Evolutionary conservation across 2,113 vertebrate species (phyloP).

Genomic region (Nerophis lumbriciformis): DNA sequence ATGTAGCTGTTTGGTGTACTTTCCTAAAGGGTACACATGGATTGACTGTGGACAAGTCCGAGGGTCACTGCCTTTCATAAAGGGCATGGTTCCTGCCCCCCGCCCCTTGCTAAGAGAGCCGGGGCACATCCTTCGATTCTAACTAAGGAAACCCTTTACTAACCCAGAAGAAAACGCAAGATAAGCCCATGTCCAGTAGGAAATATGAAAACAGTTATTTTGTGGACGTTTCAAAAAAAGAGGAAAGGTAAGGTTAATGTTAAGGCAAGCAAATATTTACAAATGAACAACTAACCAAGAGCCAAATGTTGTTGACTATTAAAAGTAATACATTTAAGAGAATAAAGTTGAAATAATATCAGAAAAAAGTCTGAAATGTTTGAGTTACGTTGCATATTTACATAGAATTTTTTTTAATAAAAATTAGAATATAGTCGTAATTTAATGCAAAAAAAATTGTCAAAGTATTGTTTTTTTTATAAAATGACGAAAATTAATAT

Average conservation of each 20-base stretch:
- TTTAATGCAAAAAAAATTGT: too few relatives aligned
- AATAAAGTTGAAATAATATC: neutral
- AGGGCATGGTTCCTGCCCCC: conserved; percentile 71
- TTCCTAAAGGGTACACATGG: conserved; percentile 16
- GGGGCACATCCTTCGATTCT: conserved; percentile 74
- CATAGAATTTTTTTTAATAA: too few relatives aligned
- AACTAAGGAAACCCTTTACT: conserved; percentile 51
- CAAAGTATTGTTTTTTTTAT: too few relatives aligned
- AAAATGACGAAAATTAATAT: too few relatives aligned
- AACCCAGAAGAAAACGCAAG: conserved; percentile 42
- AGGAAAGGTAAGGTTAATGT: conserved; percentile 19
- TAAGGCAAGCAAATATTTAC: conserved; percentile 19
- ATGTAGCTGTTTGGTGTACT: neutral
- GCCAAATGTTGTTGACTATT: neutral
- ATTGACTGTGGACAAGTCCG: conserved; percentile 43
- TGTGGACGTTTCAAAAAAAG: conserved; percentile 27
- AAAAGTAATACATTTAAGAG: neutral
- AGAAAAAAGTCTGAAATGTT: too few relatives aligned
- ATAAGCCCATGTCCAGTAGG: conserved; percentile 26
- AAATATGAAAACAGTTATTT: conserved; percentile 11
- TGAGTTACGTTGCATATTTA: too few relatives aligned
- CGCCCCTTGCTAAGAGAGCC: conserved; percentile 50
- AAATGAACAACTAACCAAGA: conserved; percentile 44
- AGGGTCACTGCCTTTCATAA: conserved; percentile 39
- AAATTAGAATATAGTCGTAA: too few relatives aligned